Percentiles rank a stretch among this genome's conserved stretches.
Conservation (phyloP, 2,888 invertebrate species). For the Dendrolimus pini region DNA sequence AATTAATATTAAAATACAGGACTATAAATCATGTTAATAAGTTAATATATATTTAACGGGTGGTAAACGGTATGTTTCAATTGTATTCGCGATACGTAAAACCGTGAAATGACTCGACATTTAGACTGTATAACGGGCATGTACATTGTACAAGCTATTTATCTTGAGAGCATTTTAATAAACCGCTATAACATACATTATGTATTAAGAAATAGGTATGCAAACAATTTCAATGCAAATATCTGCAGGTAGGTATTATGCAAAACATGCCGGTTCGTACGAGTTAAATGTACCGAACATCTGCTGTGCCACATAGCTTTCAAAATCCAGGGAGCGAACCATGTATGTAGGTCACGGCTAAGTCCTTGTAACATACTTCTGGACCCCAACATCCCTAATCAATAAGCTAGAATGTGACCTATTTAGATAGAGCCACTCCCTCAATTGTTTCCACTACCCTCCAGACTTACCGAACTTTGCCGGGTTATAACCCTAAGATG, state of each 20-base stretch:
- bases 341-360: constrained; percentile 61
- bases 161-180: not conserved
- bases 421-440: constrained; percentile 27
- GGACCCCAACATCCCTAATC: constrained; percentile 67
- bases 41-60: no score
- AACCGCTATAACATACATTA: not conserved
- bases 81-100: no score
- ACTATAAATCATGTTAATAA: no score
- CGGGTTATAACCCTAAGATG: constrained; percentile 26
- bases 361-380: constrained; percentile 56
- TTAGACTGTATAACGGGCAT: no score
- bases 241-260: constrained; percentile 8
- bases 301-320: not conserved
- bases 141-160: not conserved
- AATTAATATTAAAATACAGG: no score
- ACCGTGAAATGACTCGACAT: no score
- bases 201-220: not conserved
- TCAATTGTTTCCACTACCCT: constrained; percentile 3
- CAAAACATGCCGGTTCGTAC: not conserved
- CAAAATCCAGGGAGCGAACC: constrained; percentile 4
- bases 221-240: constrained; percentile 5
- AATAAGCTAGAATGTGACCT: constrained; percentile 39
- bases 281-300: not conserved
- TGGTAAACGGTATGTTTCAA: no score
- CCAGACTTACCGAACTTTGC: constrained; percentile 19